phyloP scores from a whole-genome alignment of 1,140 invertebrate species.

The Drosophila santomea region DNA sequence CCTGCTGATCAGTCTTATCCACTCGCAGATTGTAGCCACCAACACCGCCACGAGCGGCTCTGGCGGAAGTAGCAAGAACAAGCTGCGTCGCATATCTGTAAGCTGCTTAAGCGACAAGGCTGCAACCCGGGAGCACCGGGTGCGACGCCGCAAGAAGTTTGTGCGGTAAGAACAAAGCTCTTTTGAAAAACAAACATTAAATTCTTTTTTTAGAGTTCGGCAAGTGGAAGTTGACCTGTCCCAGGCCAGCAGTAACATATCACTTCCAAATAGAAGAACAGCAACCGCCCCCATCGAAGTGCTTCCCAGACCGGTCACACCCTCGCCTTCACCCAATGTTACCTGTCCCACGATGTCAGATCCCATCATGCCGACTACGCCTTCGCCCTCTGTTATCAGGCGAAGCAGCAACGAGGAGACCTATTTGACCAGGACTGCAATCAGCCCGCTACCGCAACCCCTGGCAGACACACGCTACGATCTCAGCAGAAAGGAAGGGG shows the following conservation, averaged over 20 bases:
- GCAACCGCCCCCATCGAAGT: constrained; percentile 24
- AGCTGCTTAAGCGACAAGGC: constrained; percentile 66
- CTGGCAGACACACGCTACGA: constrained; percentile 37
- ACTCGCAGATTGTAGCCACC: constrained; percentile 95
- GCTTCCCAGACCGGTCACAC: constrained; percentile 20
- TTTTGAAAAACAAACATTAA: not conserved
- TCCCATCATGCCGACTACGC: constrained; percentile 1
- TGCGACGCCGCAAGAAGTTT: constrained; percentile 74
- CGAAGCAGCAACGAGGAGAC: constrained; percentile 49
- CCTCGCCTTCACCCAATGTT: constrained; percentile 2
- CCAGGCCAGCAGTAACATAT: constrained; percentile 47
- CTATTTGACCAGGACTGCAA: constrained; percentile 56
- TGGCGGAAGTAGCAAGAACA: constrained; percentile 52
- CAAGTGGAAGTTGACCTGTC: constrained; percentile 54
- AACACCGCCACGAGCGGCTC: constrained; percentile 65
- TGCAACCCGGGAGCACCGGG: constrained; percentile 58
- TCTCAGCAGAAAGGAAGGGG: constrained; percentile 44
- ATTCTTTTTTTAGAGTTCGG: constrained; percentile 34
- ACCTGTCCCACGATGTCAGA: constrained; percentile 14
- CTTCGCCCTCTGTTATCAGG: constrained; percentile 18
- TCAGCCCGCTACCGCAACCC: constrained; percentile 26
- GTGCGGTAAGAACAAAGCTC: constrained; percentile 65
- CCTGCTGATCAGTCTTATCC: constrained; percentile 92
- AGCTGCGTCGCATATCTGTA: constrained; percentile 76
- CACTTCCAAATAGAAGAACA: constrained; percentile 39